phyloP scores from a whole-genome alignment of 2,113 vertebrate genomes.

The Corynorhinus townsendii region DNA sequence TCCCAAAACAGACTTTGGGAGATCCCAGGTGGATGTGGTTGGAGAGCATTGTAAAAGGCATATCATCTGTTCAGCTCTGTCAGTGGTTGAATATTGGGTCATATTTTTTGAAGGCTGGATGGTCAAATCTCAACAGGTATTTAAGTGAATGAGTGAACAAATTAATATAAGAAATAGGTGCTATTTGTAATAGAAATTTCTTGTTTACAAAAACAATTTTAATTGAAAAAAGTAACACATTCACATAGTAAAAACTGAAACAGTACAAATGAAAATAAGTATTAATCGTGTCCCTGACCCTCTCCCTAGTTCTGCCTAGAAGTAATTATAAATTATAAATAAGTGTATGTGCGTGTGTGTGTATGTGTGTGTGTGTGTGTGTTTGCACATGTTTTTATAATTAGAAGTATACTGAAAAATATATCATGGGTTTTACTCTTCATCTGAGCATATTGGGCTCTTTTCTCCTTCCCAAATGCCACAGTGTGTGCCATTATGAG shows the following conservation, averaged over 20 bases:
- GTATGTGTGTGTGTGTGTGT: background rate
- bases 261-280: background rate
- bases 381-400: background rate
- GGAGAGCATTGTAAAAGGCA: background rate
- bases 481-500: background rate
- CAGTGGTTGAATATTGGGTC: background rate
- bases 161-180: background rate
- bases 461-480: background rate
- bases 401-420: background rate
- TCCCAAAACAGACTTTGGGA: background rate
- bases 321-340: background rate
- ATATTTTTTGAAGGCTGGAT: background rate
- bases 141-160: background rate
- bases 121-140: background rate
- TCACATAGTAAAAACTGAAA: background rate
- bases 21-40: fast-evolving
- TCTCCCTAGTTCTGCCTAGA: background rate
- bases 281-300: background rate
- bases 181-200: background rate
- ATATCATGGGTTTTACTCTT: background rate
- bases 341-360: background rate
- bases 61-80: background rate
- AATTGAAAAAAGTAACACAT: background rate
- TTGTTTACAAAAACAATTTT: background rate
- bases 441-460: background rate